Evolutionary conservation across 2,888 invertebrate genomes (phyloP).

Genomic region (Philhelius pedissequus): DNA sequence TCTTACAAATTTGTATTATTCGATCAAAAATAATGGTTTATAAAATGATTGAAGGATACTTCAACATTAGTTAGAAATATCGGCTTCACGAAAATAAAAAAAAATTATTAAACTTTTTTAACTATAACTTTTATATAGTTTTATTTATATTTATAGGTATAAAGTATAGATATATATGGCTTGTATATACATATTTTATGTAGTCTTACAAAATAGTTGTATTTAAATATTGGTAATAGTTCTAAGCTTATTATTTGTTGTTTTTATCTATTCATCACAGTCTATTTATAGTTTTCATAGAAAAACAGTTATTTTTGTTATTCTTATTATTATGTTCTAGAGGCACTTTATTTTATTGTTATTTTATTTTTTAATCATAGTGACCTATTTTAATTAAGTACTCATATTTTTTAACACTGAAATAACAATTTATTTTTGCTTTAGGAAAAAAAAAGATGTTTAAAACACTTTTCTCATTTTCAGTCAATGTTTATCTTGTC

Average conservation of each 20-base stretch:
- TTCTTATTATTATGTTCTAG: conserved; percentile 4
- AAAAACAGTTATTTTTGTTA: conserved; percentile 4
- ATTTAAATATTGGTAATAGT: not conserved
- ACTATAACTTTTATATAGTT: not conserved
- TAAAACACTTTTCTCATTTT: conserved; percentile 33
- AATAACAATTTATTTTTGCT: not conserved
- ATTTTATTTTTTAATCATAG: not conserved
- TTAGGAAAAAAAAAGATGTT: not conserved
- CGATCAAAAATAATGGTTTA: too few relatives aligned
- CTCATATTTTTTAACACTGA: not conserved
- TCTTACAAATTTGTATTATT: too few relatives aligned
- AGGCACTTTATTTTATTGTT: conserved; percentile 49
- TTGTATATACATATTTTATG: not conserved
- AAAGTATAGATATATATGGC: not conserved
- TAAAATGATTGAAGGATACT: too few relatives aligned
- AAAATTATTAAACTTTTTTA: too few relatives aligned
- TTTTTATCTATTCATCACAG: conserved; percentile 45
- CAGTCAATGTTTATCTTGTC: conserved; percentile 35
- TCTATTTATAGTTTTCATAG: conserved; percentile 38
- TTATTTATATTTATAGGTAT: not conserved
- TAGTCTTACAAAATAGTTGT: not conserved
- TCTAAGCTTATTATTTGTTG: not conserved
- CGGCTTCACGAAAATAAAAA: too few relatives aligned
- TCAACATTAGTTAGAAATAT: too few relatives aligned
- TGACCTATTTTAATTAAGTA: not conserved